These are phyloP conservation scores for Cochlearius cochlearius DNA, from an alignment of 2,113 vertebrate genomes.

Conservation along the genomic window DNA sequence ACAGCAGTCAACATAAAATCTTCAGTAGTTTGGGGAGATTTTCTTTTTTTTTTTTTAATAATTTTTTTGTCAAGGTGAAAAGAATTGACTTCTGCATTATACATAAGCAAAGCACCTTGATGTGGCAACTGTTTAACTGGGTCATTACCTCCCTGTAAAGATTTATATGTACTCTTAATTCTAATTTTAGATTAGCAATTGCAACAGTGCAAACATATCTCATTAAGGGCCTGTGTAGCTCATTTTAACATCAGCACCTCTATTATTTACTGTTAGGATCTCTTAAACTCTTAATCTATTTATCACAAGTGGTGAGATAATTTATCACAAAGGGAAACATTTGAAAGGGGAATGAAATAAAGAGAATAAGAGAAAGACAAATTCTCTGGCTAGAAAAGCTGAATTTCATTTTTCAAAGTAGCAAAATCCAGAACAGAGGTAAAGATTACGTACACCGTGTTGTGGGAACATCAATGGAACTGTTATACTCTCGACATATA, in stretches of 20 bases:
- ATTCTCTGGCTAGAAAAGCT: background rate
- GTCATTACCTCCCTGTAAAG: background rate
- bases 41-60: background rate
- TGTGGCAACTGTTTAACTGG: background rate
- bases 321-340: background rate
- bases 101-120: background rate
- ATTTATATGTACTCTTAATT: background rate
- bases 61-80: slow-evolving; percentile 6
- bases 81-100: background rate
- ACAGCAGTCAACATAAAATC: background rate
- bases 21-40: background rate
- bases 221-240: background rate
- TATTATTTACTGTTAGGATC: background rate
- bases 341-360: background rate
- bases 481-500: background rate
- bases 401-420: background rate
- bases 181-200: slow-evolving; percentile 1
- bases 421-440: background rate
- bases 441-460: background rate
- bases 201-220: background rate
- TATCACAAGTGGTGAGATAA: background rate
- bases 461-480: background rate
- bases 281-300: background rate
- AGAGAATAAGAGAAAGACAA: background rate
- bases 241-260: background rate